Conservation (phyloP, 2,113 vertebrate species). For the Penelope pileata region DNA sequence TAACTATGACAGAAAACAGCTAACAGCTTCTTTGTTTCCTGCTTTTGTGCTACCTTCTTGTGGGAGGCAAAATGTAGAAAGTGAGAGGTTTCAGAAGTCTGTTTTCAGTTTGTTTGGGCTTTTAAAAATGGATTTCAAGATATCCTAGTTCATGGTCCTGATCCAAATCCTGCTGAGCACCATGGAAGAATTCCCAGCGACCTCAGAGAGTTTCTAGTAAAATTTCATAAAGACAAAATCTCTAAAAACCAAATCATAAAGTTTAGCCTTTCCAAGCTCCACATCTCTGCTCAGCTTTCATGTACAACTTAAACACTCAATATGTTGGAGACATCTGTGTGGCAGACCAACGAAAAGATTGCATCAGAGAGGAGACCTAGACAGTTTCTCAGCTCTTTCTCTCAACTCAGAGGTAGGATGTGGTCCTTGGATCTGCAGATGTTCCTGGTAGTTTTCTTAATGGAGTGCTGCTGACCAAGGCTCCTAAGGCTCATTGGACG, state of each 20-base stretch:
- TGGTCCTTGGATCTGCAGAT: neutral
- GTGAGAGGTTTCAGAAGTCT: neutral
- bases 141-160: neutral
- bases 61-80: neutral
- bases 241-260: constrained; percentile 1
- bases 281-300: neutral
- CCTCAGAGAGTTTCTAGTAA: constrained; percentile 6
- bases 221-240: neutral
- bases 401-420: neutral
- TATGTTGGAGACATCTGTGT: neutral
- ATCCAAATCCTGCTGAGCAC: constrained; percentile 15
- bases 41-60: constrained; percentile 4
- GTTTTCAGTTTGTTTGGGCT: constrained; percentile 10
- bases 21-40: constrained; percentile 7
- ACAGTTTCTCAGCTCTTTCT: neutral
- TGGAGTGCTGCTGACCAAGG: rapidly evolving
- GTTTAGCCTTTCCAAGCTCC: neutral
- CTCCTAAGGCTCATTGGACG: neutral
- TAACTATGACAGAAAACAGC: neutral
- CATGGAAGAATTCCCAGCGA: neutral
- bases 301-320: neutral
- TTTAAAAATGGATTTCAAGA: constrained; percentile 37
- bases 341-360: neutral
- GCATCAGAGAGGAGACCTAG: neutral
- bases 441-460: neutral